phyloP scores from a whole-genome alignment of 2,888 invertebrate species.

The Fragum fragum region DNA sequence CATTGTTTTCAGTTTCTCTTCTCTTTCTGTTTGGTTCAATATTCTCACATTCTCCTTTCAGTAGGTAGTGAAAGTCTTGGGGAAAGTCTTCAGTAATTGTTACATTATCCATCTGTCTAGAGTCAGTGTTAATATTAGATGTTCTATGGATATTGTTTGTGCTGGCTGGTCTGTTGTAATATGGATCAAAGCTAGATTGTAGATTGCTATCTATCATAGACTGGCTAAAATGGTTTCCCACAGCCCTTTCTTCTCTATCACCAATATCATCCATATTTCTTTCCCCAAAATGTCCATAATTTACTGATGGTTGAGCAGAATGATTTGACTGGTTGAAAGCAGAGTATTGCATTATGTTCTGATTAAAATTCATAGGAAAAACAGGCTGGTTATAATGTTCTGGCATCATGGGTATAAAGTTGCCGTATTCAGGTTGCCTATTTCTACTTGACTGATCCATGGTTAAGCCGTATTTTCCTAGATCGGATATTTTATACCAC shows the following conservation, averaged over 20 bases:
- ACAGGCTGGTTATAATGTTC: slow-evolving; percentile 18
- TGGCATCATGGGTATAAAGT: not conserved
- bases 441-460: not conserved
- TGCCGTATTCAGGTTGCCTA: not conserved
- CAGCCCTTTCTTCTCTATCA: not conserved
- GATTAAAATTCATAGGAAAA: slow-evolving; percentile 12
- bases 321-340: not conserved
- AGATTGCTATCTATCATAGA: not conserved
- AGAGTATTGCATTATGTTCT: not conserved
- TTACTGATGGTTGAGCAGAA: not conserved
- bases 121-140: not conserved
- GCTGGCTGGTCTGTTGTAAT: not conserved
- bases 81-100: not conserved
- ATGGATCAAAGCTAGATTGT: not conserved
- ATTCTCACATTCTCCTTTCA: not conserved
- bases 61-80: not conserved
- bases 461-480: not conserved
- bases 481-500: no score
- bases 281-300: not conserved
- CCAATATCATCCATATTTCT: not conserved
- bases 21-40: not conserved
- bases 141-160: not conserved
- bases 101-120: not conserved
- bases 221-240: not conserved
- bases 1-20: not conserved